Evolutionary conservation across 2,888 invertebrate genomes (phyloP), one percentile per base, ranked within the genome.

Genomic region (Apodemia zela): DNA sequence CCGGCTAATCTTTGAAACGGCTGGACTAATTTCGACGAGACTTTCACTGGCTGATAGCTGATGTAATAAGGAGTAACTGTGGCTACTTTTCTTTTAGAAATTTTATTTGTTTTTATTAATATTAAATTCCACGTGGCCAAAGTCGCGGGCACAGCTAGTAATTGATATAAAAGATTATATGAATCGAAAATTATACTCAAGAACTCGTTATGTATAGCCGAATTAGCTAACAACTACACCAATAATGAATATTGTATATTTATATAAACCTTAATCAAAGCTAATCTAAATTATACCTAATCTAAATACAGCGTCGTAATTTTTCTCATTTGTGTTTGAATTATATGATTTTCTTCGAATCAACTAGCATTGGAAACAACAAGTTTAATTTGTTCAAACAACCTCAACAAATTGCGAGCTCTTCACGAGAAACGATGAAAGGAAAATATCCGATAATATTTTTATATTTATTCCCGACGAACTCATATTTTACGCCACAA

Each of bases 301-400:
- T 15, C 5, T 42, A 42, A 42, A 42, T 25, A 42, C 15, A 42
- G 15, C 42, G 15, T 42, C 42, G 42, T 42, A 42, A 42, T 42
- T 42, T 42, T 5, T 42, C 15, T 42, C 15, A 15, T 42, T 42
- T 42, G 42, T 42, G 1, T 15, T 42, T 15, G 42, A 42, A 42
- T 42, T 42, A 42, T 42, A 42, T 38, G 11, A 38, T 42, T 42
- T 42, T 42, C 42, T 42, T 15, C 15, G 42, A 42, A 42, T 42
- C 42, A 42, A 42, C 42, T 42, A 42, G 42, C 42, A 42, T 42
- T 42, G 15, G 42, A 42, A 42, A 42, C 42, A 42, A 42, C 42
- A 42, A 49, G 17, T 49, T 49, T 49, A 49, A 17, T 49, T 49
- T 49, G 18, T 49, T 49, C 17, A 49, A 49, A 49, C 49, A 49